These are phyloP conservation scores for Apamea monoglypha DNA, from an alignment of 2,888 invertebrate genomes.

Conservation along the genomic window DNA sequence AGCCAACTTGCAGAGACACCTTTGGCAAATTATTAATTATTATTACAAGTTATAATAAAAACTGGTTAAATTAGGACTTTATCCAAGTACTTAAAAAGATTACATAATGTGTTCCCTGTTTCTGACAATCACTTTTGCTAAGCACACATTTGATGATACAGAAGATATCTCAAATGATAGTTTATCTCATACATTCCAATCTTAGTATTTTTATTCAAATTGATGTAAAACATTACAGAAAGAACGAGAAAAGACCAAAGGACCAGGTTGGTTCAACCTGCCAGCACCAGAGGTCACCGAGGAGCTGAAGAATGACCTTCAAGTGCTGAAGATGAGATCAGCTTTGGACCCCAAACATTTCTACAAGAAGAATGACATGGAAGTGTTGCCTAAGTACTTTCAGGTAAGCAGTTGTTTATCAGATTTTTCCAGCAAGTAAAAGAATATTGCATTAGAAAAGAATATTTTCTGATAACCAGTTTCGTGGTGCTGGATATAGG, in stretches of 20 bases:
- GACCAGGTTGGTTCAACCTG: slow-evolving; percentile 97
- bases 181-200: background rate
- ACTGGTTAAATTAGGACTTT: background rate
- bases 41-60: background rate
- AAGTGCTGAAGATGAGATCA: slow-evolving; percentile 97
- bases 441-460: too few species aligned
- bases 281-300: slow-evolving; percentile 97
- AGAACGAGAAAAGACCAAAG: slow-evolving; percentile 95
- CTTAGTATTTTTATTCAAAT: background rate
- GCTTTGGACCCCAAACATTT: slow-evolving; percentile 97
- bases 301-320: slow-evolving; percentile 96
- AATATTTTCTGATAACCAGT: too few species aligned
- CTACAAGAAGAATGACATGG: slow-evolving; percentile 97
- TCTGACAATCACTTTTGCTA: background rate
- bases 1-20: too few species aligned
- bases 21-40: too few species aligned
- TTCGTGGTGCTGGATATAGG: too few species aligned
- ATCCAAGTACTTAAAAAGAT: background rate
- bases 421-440: too few species aligned
- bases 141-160: background rate
- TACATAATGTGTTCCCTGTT: background rate
- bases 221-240: slow-evolving; percentile 84
- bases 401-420: slow-evolving; percentile 87
- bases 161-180: background rate
- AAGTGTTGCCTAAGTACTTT: slow-evolving; percentile 97